Evolutionary conservation across 2,888 invertebrate species (phyloP), one percentile per base, ranked within the genome.

Genomic region (Toxonevra muliebris): DNA sequence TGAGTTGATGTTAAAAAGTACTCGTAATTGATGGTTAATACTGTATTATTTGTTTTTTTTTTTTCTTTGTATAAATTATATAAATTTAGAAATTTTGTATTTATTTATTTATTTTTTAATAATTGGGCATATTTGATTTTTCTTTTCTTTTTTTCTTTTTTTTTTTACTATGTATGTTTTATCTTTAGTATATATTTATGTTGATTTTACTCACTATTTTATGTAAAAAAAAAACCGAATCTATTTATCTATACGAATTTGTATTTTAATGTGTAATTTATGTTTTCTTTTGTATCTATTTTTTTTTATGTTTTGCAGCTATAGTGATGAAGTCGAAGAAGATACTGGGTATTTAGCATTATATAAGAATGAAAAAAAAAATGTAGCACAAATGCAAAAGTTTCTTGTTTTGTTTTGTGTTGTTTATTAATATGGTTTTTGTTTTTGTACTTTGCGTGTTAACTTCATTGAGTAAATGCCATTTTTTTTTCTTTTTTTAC

Each of bases 231-330:
- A 11, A 45, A 45, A 11, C 45, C 11, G 45, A 12, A 11, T 45
- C 45, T 11, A 11, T 12, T 45, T 48, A 48, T 15, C 9, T 3
- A 48, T 15, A 15, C 15, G 11, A 48, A 48, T 48, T 48, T 15
- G 48, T 48, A 48, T 48, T 11, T 48, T 7, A 8, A 48, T n/a
- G n/a, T 48, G 48, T 48, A 15, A 48, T 15, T 48, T 42, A 55
- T 30, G 7, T 41, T 59, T 17, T 65, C 40, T 65, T 65, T 65
- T 20, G 12, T 58, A 41, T 75, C 65, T 72, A 69, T 73, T 72
- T 76, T 73, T 72, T 76, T 69, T 68, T 66, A 30, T 30, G 74
- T 80, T 75, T 81, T 79, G 70, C 81, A 81, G 81, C 77, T 75
- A 77, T 71, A 67, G 61, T 75, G 78, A 74, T 65, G 79, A 74